These are phyloP conservation scores for Ennomos fuscantarius DNA, from an alignment of 2,888 invertebrate species.

Conservation along the genomic window DNA sequence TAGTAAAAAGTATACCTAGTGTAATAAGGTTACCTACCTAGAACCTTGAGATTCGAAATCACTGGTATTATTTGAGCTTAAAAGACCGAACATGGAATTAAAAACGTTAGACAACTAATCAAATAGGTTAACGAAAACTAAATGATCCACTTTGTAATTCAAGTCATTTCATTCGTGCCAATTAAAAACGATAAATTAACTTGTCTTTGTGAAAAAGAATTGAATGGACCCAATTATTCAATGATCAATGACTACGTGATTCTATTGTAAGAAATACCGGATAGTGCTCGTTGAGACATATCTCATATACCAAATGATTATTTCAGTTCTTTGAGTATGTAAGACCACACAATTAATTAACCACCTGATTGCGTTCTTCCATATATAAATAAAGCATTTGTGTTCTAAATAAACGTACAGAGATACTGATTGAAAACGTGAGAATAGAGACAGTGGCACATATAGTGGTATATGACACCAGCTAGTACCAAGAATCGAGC, in stretches of 20 bases:
- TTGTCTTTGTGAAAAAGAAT: neutral
- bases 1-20: too few species aligned
- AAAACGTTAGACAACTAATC: constrained; percentile 27
- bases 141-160: constrained; percentile 7
- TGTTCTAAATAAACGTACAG: constrained; percentile 4
- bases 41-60: constrained; percentile 41
- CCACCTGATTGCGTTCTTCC: neutral
- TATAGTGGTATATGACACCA: constrained; percentile 24
- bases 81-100: constrained; percentile 47
- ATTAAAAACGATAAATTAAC: constrained; percentile 13
- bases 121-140: constrained; percentile 4
- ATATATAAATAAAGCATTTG: constrained; percentile 6
- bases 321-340: neutral
- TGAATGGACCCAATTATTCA: constrained; percentile 18
- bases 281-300: neutral
- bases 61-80: constrained; percentile 47
- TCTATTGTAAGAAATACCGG: constrained; percentile 1
- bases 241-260: constrained; percentile 8
- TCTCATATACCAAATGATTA: constrained; percentile 4
- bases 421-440: constrained; percentile 48
- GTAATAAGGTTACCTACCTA: constrained; percentile 18
- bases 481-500: constrained; percentile 43
- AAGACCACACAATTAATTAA: constrained; percentile 2
- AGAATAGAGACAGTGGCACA: constrained; percentile 58
- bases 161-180: constrained; percentile 8